Evolutionary conservation across 2,888 invertebrate genomes (phyloP).

Genomic region (Parasteatoda lunata): DNA sequence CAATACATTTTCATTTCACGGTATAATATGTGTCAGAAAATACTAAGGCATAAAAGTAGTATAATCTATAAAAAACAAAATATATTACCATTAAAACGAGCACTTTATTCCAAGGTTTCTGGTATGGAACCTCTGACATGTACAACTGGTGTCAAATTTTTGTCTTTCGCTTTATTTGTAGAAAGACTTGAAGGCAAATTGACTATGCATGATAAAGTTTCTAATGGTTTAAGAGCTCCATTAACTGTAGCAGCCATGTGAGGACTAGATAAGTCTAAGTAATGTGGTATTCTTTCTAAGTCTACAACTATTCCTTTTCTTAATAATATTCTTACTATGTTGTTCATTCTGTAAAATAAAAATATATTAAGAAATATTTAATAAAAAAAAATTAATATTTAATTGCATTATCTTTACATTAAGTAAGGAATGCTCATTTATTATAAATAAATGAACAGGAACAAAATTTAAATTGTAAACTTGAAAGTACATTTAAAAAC

Average conservation of each 20-base stretch:
- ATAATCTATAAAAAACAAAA: too few relatives aligned
- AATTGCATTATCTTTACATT: too few relatives aligned
- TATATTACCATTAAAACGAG: slow-evolving; percentile 47
- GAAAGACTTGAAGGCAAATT: slow-evolving; percentile 77
- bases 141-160: slow-evolving; percentile 49
- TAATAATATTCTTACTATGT: slow-evolving; percentile 83
- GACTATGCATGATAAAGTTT: slow-evolving; percentile 85
- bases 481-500: too few relatives aligned
- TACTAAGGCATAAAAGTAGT: too few relatives aligned
- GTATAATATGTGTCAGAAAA: too few relatives aligned
- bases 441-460: too few relatives aligned
- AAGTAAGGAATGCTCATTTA: too few relatives aligned
- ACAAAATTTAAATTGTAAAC: too few relatives aligned
- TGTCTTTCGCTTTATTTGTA: slow-evolving; percentile 47
- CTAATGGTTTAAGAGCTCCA: slow-evolving; percentile 85
- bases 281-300: slow-evolving; percentile 85
- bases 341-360: slow-evolving; percentile 80
- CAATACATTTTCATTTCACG: too few relatives aligned
- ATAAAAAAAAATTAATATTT: too few relatives aligned
- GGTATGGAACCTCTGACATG: slow-evolving; percentile 63
- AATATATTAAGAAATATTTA: too few relatives aligned
- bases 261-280: slow-evolving; percentile 86
- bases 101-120: slow-evolving; percentile 69
- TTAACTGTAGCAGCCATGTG: slow-evolving; percentile 85
- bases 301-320: slow-evolving; percentile 85